These are phyloP conservation scores for Squalus acanthias DNA, from an alignment of 2,797 vertebrate species.

Conservation along the genomic window DNA sequence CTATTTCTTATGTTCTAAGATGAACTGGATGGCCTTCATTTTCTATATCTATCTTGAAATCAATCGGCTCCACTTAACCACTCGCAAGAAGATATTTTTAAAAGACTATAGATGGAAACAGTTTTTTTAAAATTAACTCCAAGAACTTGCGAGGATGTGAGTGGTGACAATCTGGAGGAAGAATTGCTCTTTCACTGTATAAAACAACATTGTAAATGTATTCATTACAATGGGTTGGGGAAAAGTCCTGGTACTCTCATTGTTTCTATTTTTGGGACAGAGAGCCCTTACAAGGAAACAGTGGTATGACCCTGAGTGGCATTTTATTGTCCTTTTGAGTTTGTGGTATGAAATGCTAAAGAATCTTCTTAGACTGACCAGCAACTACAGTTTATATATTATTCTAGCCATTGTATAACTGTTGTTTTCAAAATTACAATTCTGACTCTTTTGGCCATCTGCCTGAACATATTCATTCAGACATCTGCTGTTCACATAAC, in stretches of 20 bases:
- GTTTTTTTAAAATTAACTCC: neutral
- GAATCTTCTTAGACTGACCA: neutral
- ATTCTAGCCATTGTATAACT: neutral
- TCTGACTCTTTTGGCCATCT: neutral
- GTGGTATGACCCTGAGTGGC: neutral
- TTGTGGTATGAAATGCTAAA: neutral
- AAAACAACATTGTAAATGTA: too few relatives aligned
- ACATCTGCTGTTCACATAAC: neutral
- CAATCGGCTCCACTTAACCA: neutral
- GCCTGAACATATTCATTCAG: neutral
- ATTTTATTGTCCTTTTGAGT: neutral
- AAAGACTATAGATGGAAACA: neutral
- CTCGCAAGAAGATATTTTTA: neutral
- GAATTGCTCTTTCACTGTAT: too few relatives aligned
- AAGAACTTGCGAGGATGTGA: too few relatives aligned
- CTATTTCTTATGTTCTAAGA: neutral
- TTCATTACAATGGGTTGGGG: too few relatives aligned
- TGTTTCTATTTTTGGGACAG: neutral
- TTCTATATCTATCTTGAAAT: neutral
- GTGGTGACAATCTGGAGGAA: too few relatives aligned
- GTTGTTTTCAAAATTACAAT: neutral
- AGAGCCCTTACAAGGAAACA: neutral
- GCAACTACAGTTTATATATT: neutral
- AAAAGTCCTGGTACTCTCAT: too few relatives aligned
- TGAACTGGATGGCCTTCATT: neutral